Evolutionary conservation across 92 coral and sea anemone genomes (phyloP), one percentile per base, ranked within the genome.

Genomic region (Chrysogorgia sp.): DNA sequence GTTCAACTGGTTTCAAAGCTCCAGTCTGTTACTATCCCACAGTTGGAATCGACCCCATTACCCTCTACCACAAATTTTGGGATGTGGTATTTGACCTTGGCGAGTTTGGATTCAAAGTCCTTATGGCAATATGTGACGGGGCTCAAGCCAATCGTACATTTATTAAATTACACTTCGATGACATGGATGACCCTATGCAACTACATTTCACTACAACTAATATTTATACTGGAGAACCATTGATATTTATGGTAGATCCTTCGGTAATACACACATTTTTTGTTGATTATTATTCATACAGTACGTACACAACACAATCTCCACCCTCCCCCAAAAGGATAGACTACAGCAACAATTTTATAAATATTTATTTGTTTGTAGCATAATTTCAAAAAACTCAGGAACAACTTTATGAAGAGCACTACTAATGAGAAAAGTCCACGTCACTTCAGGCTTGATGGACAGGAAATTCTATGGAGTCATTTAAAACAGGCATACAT

Each of bases 221-320:
- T 50, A 60, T 82, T 23, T 82, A 72, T 62, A 75, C 86, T n/a
- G 86, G 86, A 48, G 82, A 83, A 75, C 82, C 86, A 61, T 32
- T 83, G 56, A 57, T 62, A 53, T 83, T 83, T 23, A 34, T 83
- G 67, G 81, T 82, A 10, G 81, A 82, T 21, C 75, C 81, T 22
- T 74, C 86, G 0, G 86, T 82, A 63, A 82, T 35, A 29, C 49
- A 15, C 12, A 31, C 21, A 74, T 55, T 74, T 10, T n/a, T n/a
- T 55, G 49, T 22, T 15, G 20, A 25, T 47, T 21, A 74, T 12
- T 53, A 10, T 57, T 10, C 34, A 26, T 43, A 43, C 50, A 43
- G 50, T 9, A n/a, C n/a, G n/a, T n/a, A n/a, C n/a, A n/a, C n/a
- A n/a, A n/a, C n/a, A n/a, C n/a, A n/a, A n/a, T n/a, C n/a, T n/a